Conservation (phyloP, 1,140 invertebrate species). For the Caenorhabditis briggsae region DNA sequence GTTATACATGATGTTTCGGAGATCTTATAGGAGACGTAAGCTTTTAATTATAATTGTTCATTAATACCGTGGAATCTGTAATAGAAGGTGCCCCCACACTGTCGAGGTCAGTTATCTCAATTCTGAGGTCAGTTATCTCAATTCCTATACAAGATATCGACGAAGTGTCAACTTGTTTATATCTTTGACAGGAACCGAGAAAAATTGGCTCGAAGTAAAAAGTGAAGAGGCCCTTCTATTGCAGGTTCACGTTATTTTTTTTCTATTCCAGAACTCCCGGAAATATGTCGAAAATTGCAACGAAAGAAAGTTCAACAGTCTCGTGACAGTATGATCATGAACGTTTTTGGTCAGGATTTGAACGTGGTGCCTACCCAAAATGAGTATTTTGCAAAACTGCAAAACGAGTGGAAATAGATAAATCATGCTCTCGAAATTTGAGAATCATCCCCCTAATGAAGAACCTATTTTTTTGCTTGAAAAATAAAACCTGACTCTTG, state of each 20-base stretch:
- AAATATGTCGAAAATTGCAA: not conserved
- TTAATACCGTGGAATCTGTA: too few relatives aligned
- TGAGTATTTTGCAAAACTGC: slow-evolving; percentile 42
- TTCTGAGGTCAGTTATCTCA: too few relatives aligned
- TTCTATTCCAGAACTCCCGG: slow-evolving; percentile 14
- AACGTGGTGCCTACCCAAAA: slow-evolving; percentile 4
- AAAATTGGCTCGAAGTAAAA: too few relatives aligned
- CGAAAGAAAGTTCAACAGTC: not conserved
- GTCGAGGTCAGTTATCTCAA: too few relatives aligned
- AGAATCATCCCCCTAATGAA: slow-evolving; percentile 18
- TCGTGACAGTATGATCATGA: slow-evolving; percentile 38
- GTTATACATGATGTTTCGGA: slow-evolving; percentile 30
- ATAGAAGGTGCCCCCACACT: too few relatives aligned
- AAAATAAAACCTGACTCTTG: not conserved
- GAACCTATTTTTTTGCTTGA: not conserved
- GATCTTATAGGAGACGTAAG: slow-evolving; percentile 13
- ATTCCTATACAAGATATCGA: too few relatives aligned
- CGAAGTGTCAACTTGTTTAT: too few relatives aligned
- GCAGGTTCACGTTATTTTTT: too few relatives aligned
- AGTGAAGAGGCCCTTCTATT: too few relatives aligned
- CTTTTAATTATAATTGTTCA: not conserved
- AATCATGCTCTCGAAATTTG: not conserved
- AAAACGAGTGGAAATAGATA: slow-evolving; percentile 33
- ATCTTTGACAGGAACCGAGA: too few relatives aligned
- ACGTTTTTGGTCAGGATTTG: slow-evolving; percentile 21